Conservation (phyloP, 2,113 vertebrate species). For the Myrmecobius fasciatus region DNA sequence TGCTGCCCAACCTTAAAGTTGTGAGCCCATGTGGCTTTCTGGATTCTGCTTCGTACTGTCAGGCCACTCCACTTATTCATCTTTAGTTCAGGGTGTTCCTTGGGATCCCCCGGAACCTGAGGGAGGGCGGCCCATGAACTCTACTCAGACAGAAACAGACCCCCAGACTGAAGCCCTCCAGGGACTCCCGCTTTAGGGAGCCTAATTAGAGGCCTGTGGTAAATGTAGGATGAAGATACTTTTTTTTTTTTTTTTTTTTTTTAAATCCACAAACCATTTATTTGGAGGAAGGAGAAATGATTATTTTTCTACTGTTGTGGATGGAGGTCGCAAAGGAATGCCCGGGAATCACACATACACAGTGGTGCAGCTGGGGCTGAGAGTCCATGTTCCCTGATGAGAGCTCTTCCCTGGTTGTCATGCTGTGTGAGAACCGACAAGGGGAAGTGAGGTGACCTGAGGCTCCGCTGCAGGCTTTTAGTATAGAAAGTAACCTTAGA, state of each 20-base stretch:
- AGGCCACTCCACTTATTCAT: not conserved
- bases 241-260: not conserved
- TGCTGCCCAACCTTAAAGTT: accelerated
- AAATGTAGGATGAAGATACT: not conserved
- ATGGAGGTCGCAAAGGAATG: not conserved
- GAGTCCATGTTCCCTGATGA: not conserved
- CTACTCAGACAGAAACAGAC: not conserved
- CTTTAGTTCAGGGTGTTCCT: not conserved
- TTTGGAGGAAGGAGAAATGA: not conserved
- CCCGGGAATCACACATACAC: not conserved
- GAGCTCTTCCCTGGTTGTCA: not conserved
- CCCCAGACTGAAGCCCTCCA: no score
- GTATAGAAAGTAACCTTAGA: no score
- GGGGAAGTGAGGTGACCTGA: constrained; percentile 16
- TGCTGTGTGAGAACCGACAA: not conserved
- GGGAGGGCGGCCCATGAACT: not conserved
- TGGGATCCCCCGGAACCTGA: not conserved
- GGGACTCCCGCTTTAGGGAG: not conserved
- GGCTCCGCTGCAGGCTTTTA: not conserved
- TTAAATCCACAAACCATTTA: not conserved
- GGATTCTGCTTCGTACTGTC: not conserved
- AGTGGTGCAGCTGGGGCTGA: not conserved
- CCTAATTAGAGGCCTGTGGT: not conserved
- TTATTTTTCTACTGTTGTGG: not conserved
- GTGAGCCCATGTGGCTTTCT: no score